Evolutionary conservation across 2,888 invertebrate species (phyloP).

Genomic region (Copidosoma aretas): DNA sequence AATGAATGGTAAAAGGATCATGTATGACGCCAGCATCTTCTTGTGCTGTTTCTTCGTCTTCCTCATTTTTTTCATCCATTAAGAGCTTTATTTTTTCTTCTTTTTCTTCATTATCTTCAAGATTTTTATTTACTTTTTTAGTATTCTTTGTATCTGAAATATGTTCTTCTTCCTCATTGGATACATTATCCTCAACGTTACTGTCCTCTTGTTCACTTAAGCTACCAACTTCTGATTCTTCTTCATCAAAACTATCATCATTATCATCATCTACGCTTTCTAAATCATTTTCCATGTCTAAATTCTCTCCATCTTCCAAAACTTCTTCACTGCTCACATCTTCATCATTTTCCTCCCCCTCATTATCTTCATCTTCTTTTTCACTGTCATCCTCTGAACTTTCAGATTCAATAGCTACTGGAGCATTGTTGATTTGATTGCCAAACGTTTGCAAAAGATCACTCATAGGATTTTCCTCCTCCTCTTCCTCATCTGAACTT

Average conservation of each 20-base stretch:
- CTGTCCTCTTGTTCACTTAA: constrained; percentile 35
- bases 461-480: constrained; percentile 62
- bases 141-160: constrained; percentile 11
- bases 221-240: neutral
- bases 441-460: constrained; percentile 65
- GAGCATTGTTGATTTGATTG: constrained; percentile 45
- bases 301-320: constrained; percentile 23
- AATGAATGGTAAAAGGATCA: constrained; percentile 76
- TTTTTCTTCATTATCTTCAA: constrained; percentile 39
- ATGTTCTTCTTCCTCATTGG: constrained; percentile 38
- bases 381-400: constrained; percentile 44
- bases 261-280: constrained; percentile 36
- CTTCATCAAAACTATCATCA: constrained; percentile 20
- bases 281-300: constrained; percentile 42
- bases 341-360: constrained; percentile 41
- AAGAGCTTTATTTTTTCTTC: constrained; percentile 35
- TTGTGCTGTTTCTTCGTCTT: constrained; percentile 58
- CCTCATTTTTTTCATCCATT: constrained; percentile 50
- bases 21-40: constrained; percentile 56
- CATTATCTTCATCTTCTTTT: constrained; percentile 39
- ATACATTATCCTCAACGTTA: constrained; percentile 36
- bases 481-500: constrained; percentile 65
- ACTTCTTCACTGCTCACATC: constrained; percentile 36
- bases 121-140: constrained; percentile 27
- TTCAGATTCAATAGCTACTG: constrained; percentile 60